Evolutionary conservation across 2,113 vertebrate genomes (phyloP).

Genomic region (Oreotrochilus melanogaster): DNA sequence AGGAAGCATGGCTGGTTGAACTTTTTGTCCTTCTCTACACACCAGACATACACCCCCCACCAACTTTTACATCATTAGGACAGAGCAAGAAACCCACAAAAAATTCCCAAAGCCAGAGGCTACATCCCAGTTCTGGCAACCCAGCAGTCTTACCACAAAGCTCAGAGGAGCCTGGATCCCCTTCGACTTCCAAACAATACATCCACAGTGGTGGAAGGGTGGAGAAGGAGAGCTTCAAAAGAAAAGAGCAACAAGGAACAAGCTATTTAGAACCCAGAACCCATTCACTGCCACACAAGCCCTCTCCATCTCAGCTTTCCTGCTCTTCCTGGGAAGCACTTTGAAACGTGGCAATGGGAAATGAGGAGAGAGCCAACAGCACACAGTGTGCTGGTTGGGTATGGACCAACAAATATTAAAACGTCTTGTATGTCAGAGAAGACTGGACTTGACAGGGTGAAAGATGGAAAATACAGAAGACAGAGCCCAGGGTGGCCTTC

Average conservation of each 20-base stretch:
- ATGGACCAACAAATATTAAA: not conserved
- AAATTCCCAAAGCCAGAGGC: slow-evolving; percentile 43
- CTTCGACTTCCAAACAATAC: slow-evolving; percentile 41
- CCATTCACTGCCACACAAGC: not conserved
- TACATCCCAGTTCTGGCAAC: slow-evolving; percentile 5
- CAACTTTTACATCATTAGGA: slow-evolving; percentile 21
- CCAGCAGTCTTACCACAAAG: slow-evolving; percentile 30
- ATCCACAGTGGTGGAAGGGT: slow-evolving; percentile 11
- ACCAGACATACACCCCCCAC: not conserved
- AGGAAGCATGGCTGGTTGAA: slow-evolving; percentile 13
- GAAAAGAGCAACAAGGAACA: slow-evolving; percentile 13
- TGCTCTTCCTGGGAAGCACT: not conserved
- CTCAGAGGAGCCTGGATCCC: not conserved
- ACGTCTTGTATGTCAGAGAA: not conserved
- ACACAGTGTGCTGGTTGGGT: rapidly evolving
- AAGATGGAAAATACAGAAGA: not conserved
- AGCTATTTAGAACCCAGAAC: slow-evolving; percentile 27
- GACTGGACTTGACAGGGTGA: not conserved
- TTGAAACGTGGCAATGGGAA: not conserved
- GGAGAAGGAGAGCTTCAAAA: slow-evolving; percentile 31
- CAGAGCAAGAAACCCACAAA: slow-evolving; percentile 47
- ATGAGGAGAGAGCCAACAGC: not conserved
- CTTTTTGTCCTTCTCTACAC: slow-evolving; percentile 29
- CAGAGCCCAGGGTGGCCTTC: not conserved
- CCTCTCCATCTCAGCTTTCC: not conserved